A percentile compares a stretch with the other conserved stretches of the same genome.
Conservation (phyloP, 2,888 invertebrate species). For the Cataglyphis altisquamis region DNA sequence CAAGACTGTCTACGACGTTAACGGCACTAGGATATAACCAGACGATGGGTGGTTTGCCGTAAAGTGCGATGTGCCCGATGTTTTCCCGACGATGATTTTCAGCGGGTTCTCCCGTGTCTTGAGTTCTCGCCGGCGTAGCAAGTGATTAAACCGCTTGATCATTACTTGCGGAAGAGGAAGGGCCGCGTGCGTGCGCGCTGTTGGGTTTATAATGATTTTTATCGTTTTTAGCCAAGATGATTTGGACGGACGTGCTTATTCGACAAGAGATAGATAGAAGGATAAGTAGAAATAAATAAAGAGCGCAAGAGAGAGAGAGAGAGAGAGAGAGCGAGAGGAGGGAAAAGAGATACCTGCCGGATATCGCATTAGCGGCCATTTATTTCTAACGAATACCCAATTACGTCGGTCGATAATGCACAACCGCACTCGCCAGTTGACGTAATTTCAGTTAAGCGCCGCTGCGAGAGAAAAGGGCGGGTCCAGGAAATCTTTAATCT, state of each 20-base stretch:
- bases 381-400: constrained; percentile 77
- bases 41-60: background rate
- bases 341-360: constrained; percentile 64
- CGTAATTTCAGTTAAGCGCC: constrained; percentile 54
- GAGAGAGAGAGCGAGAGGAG: background rate
- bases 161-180: constrained; percentile 49
- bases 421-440: constrained; percentile 52
- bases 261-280: constrained; percentile 36
- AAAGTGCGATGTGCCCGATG: constrained; percentile 15
- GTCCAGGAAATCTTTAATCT: constrained; percentile 62
- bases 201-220: constrained; percentile 53
- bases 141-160: constrained; percentile 64
- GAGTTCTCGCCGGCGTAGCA: constrained; percentile 33
- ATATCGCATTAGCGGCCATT: constrained; percentile 77
- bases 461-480: constrained; percentile 49
- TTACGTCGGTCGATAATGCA: constrained; percentile 67
- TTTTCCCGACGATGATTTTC: constrained; percentile 47
- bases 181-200: constrained; percentile 13
- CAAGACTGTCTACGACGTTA: constrained; percentile 42
- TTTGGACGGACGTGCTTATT: constrained; percentile 72
- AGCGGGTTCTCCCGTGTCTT: constrained; percentile 15
- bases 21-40: constrained; percentile 22
- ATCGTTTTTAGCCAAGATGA: constrained; percentile 68
- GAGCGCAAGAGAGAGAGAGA: too few species aligned
- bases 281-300: background rate